Conservation (phyloP, 2,797 vertebrate genomes). For the Takifugu ocellatus region DNA sequence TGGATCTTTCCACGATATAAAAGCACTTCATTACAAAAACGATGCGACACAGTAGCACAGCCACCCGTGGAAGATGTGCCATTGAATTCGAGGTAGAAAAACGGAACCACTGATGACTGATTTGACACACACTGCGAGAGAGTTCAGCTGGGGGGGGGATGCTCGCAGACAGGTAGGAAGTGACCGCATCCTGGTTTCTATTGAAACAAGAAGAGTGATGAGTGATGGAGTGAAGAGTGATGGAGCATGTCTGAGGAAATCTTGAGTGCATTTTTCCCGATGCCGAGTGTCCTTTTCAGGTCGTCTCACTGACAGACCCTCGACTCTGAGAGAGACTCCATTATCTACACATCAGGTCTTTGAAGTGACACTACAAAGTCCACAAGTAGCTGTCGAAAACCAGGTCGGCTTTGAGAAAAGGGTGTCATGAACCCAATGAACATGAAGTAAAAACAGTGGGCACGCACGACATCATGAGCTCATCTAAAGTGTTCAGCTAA, state of each 20-base stretch:
- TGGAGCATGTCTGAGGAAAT: constrained; percentile 19
- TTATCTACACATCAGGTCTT: not conserved
- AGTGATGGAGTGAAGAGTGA: constrained; percentile 9
- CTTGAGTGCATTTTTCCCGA: not conserved
- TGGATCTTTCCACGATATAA: constrained; percentile 47
- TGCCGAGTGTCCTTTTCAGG: not conserved
- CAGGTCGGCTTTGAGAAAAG: constrained; percentile 10
- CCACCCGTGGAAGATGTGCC: constrained; percentile 47
- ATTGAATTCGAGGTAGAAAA: constrained; percentile 75
- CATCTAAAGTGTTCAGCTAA: constrained; percentile 30
- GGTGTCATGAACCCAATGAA: constrained; percentile 15
- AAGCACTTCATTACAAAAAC: constrained; percentile 55
- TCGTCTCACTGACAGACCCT: not conserved
- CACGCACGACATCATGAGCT: not conserved
- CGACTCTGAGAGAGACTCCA: not conserved
- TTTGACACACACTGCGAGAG: constrained; percentile 37
- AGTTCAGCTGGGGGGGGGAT: constrained; percentile 20
- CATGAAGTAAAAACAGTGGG: constrained; percentile 23
- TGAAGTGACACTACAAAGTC: constrained; percentile 24
- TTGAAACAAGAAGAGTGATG: not conserved
- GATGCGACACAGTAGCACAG: constrained; percentile 36
- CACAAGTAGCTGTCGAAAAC: constrained; percentile 6
- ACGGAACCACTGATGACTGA: constrained; percentile 40
- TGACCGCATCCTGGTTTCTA: constrained; percentile 23
- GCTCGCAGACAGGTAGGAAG: constrained; percentile 16